Conservation (phyloP, 2,113 vertebrate species). For the Esox niger region DNA sequence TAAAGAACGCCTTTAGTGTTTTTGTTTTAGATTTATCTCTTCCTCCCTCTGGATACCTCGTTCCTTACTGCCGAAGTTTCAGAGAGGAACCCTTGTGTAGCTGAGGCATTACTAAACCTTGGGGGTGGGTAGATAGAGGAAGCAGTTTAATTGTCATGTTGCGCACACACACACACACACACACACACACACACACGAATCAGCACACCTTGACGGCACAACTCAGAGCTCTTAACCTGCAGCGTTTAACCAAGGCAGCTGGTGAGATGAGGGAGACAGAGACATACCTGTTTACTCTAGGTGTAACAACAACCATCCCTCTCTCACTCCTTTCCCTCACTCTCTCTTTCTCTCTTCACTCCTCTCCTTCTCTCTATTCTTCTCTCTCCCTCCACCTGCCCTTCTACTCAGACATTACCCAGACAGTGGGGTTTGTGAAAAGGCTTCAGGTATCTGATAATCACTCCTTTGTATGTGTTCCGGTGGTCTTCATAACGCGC, state of each 20-base stretch:
- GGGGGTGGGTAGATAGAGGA: conserved; percentile 5
- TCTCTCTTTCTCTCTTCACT: conserved; percentile 6
- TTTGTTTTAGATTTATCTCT: conserved; percentile 1
- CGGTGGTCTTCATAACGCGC: neutral
- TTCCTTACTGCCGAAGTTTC: conserved; percentile 46
- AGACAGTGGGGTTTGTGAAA: conserved; percentile 60
- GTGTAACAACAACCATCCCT: too few relatives aligned
- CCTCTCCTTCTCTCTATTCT: conserved; percentile 13
- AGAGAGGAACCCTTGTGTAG: conserved; percentile 34
- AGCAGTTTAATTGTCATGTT: neutral
- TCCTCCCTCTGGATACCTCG: conserved; percentile 32
- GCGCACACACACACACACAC: conserved; percentile 9
- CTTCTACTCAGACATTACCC: conserved; percentile 61
- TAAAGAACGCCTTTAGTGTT: conserved; percentile 19
- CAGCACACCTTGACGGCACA: conserved; percentile 31
- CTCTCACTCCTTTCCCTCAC: neutral
- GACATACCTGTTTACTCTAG: neutral
- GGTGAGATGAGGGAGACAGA: conserved; percentile 24
- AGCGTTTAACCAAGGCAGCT: conserved; percentile 22
- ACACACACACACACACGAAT: conserved; percentile 36
- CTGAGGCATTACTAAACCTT: conserved; percentile 36
- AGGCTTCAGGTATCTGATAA: conserved; percentile 27
- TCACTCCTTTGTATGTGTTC: conserved; percentile 25
- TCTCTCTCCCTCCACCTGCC: conserved; percentile 26
- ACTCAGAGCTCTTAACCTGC: conserved; percentile 47